Percentiles rank a stretch among this genome's conserved stretches.
These are phyloP conservation scores for Lophius americanus DNA, from an alignment of 2,797 vertebrate species.

Conservation along the genomic window DNA sequence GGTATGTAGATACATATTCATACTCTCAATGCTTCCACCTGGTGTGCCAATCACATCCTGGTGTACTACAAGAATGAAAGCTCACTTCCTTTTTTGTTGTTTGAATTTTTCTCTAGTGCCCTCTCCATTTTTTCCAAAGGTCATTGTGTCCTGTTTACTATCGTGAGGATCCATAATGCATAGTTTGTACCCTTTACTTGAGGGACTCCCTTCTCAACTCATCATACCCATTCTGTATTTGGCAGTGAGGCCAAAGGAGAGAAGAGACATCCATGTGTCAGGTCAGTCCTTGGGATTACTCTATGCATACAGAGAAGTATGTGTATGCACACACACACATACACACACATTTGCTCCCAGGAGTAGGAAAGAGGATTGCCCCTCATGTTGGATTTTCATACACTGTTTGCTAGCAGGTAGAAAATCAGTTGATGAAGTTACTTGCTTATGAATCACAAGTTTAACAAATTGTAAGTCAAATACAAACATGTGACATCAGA, in stretches of 20 bases:
- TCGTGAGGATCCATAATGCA: constrained; percentile 74
- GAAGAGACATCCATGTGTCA: constrained; percentile 51
- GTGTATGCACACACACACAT: neutral
- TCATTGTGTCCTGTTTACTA: constrained; percentile 74
- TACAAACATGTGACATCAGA: neutral
- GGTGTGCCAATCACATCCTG: too few species aligned
- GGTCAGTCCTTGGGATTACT: constrained; percentile 51
- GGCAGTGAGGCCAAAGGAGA: constrained; percentile 59
- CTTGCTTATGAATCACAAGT: constrained; percentile 6
- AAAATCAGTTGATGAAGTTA: neutral
- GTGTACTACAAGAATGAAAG: too few species aligned
- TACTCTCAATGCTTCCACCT: too few species aligned
- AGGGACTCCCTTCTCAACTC: constrained; percentile 64
- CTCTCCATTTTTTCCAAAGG: constrained; percentile 54
- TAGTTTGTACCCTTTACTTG: constrained; percentile 68
- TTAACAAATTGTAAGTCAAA: constrained; percentile 9
- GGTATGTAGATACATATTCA: too few species aligned
- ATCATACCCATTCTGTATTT: constrained; percentile 43
- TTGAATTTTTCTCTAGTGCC: constrained; percentile 37
- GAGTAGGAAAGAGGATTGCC: too few species aligned
- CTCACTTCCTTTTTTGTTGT: too few species aligned
- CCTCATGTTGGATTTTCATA: constrained; percentile 21
- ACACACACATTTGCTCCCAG: constrained; percentile 2
- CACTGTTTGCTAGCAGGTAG: neutral
- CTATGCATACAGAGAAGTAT: constrained; percentile 38